Conservation (phyloP, 2,888 invertebrate genomes). For the Acanthosepion lycidas region DNA sequence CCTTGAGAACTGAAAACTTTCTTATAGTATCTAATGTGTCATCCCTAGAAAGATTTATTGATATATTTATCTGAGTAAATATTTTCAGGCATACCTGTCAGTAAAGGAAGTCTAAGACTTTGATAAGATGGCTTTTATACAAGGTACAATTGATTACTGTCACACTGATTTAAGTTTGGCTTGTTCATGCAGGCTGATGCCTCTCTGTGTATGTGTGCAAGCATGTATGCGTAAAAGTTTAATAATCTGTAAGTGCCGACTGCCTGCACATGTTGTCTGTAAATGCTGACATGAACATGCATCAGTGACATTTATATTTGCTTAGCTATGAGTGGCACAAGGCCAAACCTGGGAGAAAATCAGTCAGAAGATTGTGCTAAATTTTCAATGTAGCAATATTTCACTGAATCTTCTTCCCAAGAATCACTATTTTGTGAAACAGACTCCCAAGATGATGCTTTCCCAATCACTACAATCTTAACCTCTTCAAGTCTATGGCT, state of each 20-base stretch:
- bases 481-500: too few species aligned
- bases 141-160: constrained; percentile 17
- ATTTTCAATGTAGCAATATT: too few species aligned
- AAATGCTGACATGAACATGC: too few species aligned
- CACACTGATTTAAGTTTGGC: background rate
- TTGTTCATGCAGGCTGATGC: background rate
- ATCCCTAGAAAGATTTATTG: background rate
- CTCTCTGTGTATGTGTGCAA: background rate
- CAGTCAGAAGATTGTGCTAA: too few species aligned
- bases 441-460: too few species aligned
- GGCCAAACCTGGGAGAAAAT: too few species aligned
- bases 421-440: too few species aligned
- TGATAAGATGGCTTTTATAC: background rate
- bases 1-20: background rate
- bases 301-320: too few species aligned
- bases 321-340: too few species aligned
- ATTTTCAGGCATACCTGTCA: constrained; percentile 2
- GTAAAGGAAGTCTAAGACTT: background rate
- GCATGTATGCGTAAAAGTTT: background rate
- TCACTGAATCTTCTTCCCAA: too few species aligned
- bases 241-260: background rate
- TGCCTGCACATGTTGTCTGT: too few species aligned
- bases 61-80: background rate
- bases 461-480: too few species aligned
- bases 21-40: background rate